Conservation (phyloP, 2,797 vertebrate genomes). For the Luscinia luscinia region DNA sequence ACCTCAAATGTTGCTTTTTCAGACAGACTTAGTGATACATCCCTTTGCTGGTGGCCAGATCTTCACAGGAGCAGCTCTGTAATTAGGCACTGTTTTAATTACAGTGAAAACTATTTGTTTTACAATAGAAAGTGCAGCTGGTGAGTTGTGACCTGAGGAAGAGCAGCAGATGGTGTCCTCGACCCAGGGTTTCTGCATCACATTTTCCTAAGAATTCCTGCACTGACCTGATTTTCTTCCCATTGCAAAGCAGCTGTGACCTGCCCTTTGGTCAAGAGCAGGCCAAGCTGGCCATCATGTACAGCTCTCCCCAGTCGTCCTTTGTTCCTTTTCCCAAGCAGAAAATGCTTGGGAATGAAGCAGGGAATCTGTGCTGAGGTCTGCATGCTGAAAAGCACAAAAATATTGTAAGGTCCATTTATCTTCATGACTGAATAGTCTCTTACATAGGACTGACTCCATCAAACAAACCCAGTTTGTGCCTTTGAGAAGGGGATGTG, state of each 20-base stretch:
- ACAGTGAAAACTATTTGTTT: neutral
- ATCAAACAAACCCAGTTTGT: neutral
- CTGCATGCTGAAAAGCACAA: neutral
- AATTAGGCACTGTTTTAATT: neutral
- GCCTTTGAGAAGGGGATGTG: neutral
- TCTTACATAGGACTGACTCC: neutral
- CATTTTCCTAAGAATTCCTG: neutral
- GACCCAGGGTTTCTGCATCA: fast-evolving
- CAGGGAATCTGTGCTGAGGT: neutral
- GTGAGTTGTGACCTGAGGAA: neutral
- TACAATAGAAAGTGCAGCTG: neutral
- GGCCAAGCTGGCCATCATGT: neutral
- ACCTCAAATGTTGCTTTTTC: neutral
- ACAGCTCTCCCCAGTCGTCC: neutral
- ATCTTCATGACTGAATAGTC: neutral
- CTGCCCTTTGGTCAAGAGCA: neutral
- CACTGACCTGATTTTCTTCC: neutral
- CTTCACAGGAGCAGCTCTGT: neutral
- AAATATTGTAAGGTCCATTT: neutral
- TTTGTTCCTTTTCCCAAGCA: neutral
- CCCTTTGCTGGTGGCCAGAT: neutral
- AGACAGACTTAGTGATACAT: neutral
- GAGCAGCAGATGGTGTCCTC: neutral
- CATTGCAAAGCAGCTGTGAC: neutral
- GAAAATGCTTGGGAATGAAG: neutral